These are phyloP conservation scores for Sminthurinus aureus DNA, from an alignment of 2,888 invertebrate genomes.

Conservation along the genomic window DNA sequence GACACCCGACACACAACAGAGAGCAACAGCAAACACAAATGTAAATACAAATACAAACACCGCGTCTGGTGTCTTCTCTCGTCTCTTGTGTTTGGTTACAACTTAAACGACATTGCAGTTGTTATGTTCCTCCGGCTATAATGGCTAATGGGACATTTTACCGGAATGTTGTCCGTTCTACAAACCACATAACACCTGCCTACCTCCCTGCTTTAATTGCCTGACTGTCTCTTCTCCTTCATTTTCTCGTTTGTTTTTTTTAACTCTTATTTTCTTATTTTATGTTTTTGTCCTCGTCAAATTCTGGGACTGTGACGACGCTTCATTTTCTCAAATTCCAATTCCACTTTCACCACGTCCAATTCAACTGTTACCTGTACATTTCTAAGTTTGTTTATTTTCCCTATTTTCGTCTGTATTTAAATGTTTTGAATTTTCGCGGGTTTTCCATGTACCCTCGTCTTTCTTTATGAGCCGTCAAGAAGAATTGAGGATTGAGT, in stretches of 20 bases:
- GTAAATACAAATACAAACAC: not conserved
- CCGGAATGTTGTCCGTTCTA: constrained; percentile 22
- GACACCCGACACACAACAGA: not conserved
- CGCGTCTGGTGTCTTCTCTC: not conserved
- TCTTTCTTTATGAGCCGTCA: not conserved
- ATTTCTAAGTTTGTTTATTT: too few species aligned
- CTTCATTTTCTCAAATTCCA: not conserved
- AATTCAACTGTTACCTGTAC: not conserved
- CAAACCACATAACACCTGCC: constrained; percentile 23
- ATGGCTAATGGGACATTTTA: constrained; percentile 32
- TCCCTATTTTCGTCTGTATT: too few species aligned
- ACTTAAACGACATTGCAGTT: not conserved
- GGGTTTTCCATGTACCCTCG: not conserved
- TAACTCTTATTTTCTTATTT: not conserved
- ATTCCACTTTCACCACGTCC: not conserved
- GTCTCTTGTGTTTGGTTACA: not conserved
- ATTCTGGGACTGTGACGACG: not conserved
- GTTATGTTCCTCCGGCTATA: not conserved
- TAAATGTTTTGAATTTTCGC: too few species aligned
- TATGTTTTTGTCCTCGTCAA: not conserved
- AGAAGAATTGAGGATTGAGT: not conserved
- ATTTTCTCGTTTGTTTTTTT: not conserved
- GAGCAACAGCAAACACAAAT: not conserved
- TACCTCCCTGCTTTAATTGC: not conserved
- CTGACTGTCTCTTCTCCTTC: not conserved